Conservation (phyloP, 2,888 invertebrate genomes). For the Bombylius discolor region DNA sequence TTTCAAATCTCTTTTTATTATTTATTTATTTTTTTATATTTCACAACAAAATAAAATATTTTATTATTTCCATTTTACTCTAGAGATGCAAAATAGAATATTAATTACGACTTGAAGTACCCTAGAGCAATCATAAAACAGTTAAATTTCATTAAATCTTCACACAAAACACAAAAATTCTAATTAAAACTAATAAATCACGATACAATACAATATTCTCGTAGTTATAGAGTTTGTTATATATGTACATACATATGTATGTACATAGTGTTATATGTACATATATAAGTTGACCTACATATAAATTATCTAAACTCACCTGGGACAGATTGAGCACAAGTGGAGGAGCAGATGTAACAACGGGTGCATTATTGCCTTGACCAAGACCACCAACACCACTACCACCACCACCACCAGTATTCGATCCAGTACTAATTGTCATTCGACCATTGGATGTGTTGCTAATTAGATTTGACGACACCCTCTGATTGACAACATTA, state of each 20-base stretch:
- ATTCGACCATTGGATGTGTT: conserved; percentile 15
- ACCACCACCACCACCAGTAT: conserved; percentile 1
- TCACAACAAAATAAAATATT: no score
- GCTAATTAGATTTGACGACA: conserved; percentile 27
- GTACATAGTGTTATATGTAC: not conserved
- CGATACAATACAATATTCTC: no score
- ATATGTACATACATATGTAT: no score
- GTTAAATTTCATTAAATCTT: not conserved
- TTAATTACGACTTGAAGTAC: not conserved
- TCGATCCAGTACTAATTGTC: conserved; percentile 16
- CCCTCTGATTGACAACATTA: conserved; percentile 40
- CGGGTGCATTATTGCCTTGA: conserved; percentile 17
- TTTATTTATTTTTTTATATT: no score
- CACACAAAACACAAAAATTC: not conserved
- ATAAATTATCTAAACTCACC: conserved; percentile 10
- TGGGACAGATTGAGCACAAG: conserved; percentile 71
- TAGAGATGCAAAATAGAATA: not conserved
- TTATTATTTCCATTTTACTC: not conserved
- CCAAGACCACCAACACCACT: conserved; percentile 7
- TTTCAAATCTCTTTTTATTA: no score
- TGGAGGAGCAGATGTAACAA: conserved; percentile 38
- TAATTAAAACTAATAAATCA: not conserved
- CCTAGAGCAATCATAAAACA: not conserved
- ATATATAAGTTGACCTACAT: not conserved
- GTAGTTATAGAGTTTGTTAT: no score